These are phyloP conservation scores for Silurus asotus DNA, from an alignment of 2,113 vertebrate species.

Conservation along the genomic window DNA sequence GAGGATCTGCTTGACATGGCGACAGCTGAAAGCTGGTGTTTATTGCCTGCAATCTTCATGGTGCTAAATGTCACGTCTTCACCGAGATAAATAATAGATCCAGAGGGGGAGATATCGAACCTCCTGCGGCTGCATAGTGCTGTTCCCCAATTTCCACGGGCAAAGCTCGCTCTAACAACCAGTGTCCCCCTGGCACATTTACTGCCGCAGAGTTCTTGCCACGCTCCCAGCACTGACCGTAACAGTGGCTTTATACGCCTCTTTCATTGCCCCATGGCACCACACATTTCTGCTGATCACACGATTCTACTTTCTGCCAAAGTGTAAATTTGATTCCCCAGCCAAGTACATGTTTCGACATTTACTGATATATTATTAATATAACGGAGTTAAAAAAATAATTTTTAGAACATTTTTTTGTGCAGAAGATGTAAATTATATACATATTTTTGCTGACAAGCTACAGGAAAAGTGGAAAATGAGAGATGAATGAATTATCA, in stretches of 20 bases:
- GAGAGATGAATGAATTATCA: neutral
- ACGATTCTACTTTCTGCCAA: neutral
- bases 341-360: neutral
- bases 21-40: neutral
- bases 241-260: neutral
- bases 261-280: neutral
- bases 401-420: neutral
- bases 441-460: neutral
- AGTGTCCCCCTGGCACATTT: neutral
- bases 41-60: constrained; percentile 4
- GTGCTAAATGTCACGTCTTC: neutral
- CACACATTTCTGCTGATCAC: neutral
- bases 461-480: neutral
- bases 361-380: neutral
- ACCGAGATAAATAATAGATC: constrained; percentile 5
- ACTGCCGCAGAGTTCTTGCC: constrained; percentile 18
- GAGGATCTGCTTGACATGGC: neutral
- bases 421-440: neutral
- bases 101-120: neutral
- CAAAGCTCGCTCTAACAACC: neutral
- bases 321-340: neutral
- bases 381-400: neutral
- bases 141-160: neutral
- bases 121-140: neutral
- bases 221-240: neutral